phyloP scores from a whole-genome alignment of 1,140 invertebrate species.

The Apis florea region DNA sequence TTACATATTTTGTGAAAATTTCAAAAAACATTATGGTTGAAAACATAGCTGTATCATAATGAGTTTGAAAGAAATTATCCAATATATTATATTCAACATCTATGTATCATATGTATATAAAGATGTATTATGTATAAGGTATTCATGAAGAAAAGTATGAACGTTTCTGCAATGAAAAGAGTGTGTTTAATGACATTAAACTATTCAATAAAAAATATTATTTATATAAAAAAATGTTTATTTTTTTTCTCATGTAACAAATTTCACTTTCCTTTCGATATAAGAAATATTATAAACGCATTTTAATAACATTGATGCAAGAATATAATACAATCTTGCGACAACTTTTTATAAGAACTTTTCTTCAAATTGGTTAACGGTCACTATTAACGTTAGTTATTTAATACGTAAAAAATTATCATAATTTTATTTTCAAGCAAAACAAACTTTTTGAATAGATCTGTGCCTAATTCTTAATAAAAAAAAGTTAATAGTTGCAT shows the following conservation, averaged over 20 bases:
- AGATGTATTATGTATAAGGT: conserved; percentile 66
- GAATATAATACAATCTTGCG: background rate
- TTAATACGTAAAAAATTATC: background rate
- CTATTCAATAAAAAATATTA: conserved; percentile 69
- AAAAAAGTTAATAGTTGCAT: background rate
- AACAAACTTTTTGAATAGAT: background rate
- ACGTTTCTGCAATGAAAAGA: conserved; percentile 58
- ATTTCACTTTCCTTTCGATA: background rate
- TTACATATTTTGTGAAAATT: background rate
- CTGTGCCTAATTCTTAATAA: background rate
- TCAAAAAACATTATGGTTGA: background rate
- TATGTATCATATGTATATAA: conserved; percentile 72
- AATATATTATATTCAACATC: conserved; percentile 44
- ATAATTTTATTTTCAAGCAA: background rate
- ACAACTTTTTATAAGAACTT: background rate
- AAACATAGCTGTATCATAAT: conserved; percentile 26
- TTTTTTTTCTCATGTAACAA: conserved; percentile 29
- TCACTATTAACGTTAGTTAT: background rate
- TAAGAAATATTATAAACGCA: conserved; percentile 14
- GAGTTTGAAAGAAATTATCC: conserved; percentile 1
- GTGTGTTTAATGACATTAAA: conserved; percentile 59
- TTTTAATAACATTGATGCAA: conserved; percentile 9
- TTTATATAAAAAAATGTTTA: conserved; percentile 69
- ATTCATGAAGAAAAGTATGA: conserved; percentile 43
- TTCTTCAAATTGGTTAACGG: background rate